Conservation (phyloP, 2,113 vertebrate genomes). For the Corythornis cristatus region DNA sequence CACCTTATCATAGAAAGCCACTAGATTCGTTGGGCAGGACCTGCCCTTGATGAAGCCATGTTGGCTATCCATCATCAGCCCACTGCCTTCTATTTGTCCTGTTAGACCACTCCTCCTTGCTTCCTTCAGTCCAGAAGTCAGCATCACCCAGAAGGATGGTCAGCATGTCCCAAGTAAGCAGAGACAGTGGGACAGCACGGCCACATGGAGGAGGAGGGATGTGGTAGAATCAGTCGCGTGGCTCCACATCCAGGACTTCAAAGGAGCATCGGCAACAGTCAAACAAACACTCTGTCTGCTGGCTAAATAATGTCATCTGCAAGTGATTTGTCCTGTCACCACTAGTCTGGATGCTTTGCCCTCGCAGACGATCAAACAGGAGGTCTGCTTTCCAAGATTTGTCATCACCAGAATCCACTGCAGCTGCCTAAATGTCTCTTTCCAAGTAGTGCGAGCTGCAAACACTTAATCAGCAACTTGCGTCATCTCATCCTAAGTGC, state of each 20-base stretch:
- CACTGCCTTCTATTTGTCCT: too few relatives aligned
- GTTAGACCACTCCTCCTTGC: background rate
- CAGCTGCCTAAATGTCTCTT: constrained; percentile 5
- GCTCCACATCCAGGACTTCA: background rate
- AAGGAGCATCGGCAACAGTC: constrained; percentile 16
- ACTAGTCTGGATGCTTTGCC: constrained; percentile 16
- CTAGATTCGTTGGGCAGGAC: too few relatives aligned
- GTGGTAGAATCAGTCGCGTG: background rate
- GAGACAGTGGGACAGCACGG: background rate
- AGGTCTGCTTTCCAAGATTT: constrained; percentile 57
- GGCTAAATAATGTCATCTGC: constrained; percentile 23
- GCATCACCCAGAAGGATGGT: background rate
- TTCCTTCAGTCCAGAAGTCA: background rate
- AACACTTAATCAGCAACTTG: constrained; percentile 27
- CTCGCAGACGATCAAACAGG: constrained; percentile 44
- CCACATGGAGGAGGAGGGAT: background rate
- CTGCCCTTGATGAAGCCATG: too few relatives aligned
- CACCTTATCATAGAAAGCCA: too few relatives aligned
- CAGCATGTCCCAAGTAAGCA: background rate
- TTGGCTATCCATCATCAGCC: too few relatives aligned
- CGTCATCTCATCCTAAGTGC: background rate
- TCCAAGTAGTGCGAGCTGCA: constrained; percentile 19
- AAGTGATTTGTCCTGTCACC: constrained; percentile 37
- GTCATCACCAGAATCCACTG: constrained; percentile 30
- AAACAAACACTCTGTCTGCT: constrained; percentile 32